A percentile compares a stretch with the other conserved stretches of the same genome.
phyloP scores from a whole-genome alignment of 2,797 vertebrate species.

The Phrynocephalus guinanensis region DNA sequence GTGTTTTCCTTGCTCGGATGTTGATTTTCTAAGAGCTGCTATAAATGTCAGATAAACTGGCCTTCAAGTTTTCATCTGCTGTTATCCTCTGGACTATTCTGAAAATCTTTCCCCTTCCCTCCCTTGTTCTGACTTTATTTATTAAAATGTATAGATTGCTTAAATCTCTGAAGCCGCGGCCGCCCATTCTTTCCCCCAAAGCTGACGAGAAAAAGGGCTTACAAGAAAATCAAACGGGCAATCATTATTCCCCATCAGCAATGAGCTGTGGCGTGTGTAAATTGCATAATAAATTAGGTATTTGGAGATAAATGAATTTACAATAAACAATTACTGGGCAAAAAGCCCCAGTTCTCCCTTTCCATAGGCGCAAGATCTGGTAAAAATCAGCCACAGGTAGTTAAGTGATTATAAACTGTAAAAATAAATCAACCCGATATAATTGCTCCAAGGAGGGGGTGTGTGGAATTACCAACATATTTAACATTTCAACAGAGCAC shows the following conservation, averaged over 20 bases:
- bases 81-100: not conserved
- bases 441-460: slow-evolving; percentile 75
- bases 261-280: slow-evolving; percentile 70
- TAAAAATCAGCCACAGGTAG: slow-evolving; percentile 83
- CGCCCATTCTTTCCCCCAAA: slow-evolving; percentile 68
- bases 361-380: slow-evolving; percentile 78
- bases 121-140: not conserved
- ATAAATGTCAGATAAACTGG: not conserved
- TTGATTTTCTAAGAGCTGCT: not conserved
- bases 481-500: slow-evolving; percentile 82
- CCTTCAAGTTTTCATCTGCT: not conserved
- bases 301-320: slow-evolving; percentile 72
- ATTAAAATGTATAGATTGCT: slow-evolving; percentile 48
- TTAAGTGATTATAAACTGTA: slow-evolving; percentile 85
- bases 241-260: slow-evolving; percentile 71
- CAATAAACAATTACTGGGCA: slow-evolving; percentile 67
- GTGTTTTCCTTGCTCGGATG: not conserved
- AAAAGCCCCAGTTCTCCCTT: slow-evolving; percentile 75
- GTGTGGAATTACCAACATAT: slow-evolving; percentile 84
- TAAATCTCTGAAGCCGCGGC: slow-evolving; percentile 57
- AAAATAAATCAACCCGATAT: slow-evolving; percentile 85
- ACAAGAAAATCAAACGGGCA: slow-evolving; percentile 67
- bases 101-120: not conserved
- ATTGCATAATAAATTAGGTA: slow-evolving; percentile 70
- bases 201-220: slow-evolving; percentile 63